phyloP scores from a whole-genome alignment of 2,888 invertebrate genomes.

The Seladonia tumulorum region DNA sequence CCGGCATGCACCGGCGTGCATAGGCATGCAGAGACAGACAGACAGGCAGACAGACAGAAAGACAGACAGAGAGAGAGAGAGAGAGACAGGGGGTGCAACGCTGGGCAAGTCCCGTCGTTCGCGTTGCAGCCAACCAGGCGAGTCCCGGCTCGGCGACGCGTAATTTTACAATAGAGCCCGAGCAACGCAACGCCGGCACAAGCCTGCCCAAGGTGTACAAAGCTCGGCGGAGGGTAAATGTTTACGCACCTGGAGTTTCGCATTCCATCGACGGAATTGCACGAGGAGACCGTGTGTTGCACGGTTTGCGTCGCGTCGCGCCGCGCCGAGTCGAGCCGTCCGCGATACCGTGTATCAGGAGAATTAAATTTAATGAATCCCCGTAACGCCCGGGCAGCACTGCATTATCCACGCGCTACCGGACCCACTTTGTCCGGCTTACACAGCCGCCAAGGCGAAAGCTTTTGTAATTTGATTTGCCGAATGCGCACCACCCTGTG shows the following conservation, averaged over 20 bases:
- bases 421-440: slow-evolving; percentile 38
- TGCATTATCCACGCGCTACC: slow-evolving; percentile 39
- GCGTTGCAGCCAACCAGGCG: slow-evolving; percentile 1
- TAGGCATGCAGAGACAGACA: neutral
- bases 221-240: slow-evolving; percentile 28
- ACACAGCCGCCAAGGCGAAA: slow-evolving; percentile 47
- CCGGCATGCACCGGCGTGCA: neutral
- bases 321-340: neutral
- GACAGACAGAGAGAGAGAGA: neutral
- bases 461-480: slow-evolving; percentile 51
- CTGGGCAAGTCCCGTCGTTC: neutral
- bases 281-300: neutral
- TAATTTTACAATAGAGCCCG: slow-evolving; percentile 34
- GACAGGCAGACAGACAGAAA: neutral
- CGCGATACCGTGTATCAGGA: slow-evolving; percentile 48
- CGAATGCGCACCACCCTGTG: slow-evolving; percentile 30
- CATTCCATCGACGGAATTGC: slow-evolving; percentile 18
- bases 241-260: slow-evolving; percentile 47
- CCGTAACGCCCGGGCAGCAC: slow-evolving; percentile 25
- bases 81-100: neutral
- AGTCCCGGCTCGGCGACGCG: slow-evolving; percentile 11
- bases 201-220: slow-evolving; percentile 27
- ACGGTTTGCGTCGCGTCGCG: neutral
- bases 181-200: neutral
- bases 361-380: slow-evolving; percentile 65